Base-by-base conservation (phyloP, 2,888 invertebrate species). In the Bugulina stolonifera region DNA sequence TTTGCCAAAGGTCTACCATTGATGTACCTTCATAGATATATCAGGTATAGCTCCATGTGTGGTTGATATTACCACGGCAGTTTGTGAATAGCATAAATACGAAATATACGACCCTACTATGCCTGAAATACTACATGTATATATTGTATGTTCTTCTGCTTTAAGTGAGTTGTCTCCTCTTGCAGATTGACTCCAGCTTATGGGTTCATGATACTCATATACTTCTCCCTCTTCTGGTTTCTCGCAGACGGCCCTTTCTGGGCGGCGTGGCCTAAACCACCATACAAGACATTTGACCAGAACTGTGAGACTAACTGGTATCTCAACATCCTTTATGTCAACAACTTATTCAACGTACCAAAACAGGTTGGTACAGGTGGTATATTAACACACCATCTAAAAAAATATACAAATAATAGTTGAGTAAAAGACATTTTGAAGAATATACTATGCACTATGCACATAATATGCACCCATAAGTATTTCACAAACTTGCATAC, bases 281-380 rank as follows among this genome's bases (percentile, higher is more conserved):
- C 64, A 3, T 64, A 64, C 32, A 27, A 32, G 10, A 32, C 32
- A 3, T 32, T 64, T 27, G 64, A 64, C 64, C 64, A 64, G 34
- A 64, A 34, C 64, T 64, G 64, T n/a, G 2, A 5, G 25, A 32
- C 3, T 10, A 64, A 64, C 32, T 64, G 64, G 64, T 64, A 64
- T n/a, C 64, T 64, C 64, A 64, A 64, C 64, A 25, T 64, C 32
- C 64, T 64, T n/a, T 64, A 64, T 32, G 64, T 64, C 64, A 64
- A 64, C 64, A 64, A 64, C 34, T 10, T 64, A 3, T 55, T 55
- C 55, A 55, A 18, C 25, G 25, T 55, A 5, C 10, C 3, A 10
- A 55, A 23, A 55, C 55, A 55, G 22, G 55, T 55, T 55, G 3
- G 25, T 25, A 18, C 22, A 18, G 25, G 14, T 18, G 25, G 23